Evolutionary conservation across 2,797 vertebrate genomes (phyloP).

Genomic region (Remorina albescens): DNA sequence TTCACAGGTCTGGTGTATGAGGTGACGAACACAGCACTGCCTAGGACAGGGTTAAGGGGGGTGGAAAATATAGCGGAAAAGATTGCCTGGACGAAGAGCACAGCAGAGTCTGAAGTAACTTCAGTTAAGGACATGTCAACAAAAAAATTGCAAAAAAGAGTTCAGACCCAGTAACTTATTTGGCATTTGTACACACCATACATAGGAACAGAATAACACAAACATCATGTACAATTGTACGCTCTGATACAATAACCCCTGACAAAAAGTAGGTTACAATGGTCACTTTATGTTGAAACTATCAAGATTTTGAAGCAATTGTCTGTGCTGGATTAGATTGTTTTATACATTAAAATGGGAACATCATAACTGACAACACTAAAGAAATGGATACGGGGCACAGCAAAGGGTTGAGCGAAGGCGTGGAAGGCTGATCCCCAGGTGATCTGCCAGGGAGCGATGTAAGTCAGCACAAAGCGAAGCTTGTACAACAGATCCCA

Average conservation of each 20-base stretch:
- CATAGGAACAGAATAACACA: not conserved
- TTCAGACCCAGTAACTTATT: not conserved
- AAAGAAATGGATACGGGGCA: constrained; percentile 94
- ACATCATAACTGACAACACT: not conserved
- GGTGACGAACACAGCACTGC: constrained; percentile 98
- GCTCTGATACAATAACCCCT: too few relatives aligned
- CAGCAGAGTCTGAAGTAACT: constrained; percentile 91
- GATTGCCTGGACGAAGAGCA: constrained; percentile 95
- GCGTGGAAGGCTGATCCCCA: constrained; percentile 99
- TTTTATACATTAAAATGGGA: not conserved
- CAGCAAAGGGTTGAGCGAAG: constrained; percentile 98
- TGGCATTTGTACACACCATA: not conserved
- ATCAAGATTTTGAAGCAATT: not conserved
- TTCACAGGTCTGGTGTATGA: constrained; percentile 97
- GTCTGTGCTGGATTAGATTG: not conserved
- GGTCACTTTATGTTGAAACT: too few relatives aligned
- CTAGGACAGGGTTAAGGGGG: constrained; percentile 96
- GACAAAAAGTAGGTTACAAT: not conserved
- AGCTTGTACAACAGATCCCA: constrained; percentile 98
- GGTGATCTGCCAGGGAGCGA: constrained; percentile 98
- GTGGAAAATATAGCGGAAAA: constrained; percentile 97
- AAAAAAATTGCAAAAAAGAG: not conserved
- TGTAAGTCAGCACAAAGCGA: constrained; percentile 97
- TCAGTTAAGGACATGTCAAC: constrained; percentile 83
- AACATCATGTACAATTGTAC: not conserved